Percentiles rank a stretch among this genome's conserved stretches.
These are phyloP conservation scores for Morus bassanus DNA, from an alignment of 2,797 vertebrate genomes.

Conservation along the genomic window DNA sequence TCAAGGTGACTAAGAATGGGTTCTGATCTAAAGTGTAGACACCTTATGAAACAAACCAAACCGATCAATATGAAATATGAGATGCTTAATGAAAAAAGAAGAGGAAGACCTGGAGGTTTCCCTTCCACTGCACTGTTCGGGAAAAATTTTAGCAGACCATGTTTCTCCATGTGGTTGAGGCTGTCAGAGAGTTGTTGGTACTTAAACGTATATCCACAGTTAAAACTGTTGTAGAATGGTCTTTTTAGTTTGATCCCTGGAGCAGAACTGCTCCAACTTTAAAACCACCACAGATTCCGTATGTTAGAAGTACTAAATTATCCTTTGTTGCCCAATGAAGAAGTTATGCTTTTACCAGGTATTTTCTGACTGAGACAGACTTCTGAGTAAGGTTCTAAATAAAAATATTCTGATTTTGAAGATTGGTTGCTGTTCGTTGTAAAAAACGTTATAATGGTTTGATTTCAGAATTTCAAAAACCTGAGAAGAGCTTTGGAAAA, in stretches of 20 bases:
- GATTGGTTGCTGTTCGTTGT: background rate
- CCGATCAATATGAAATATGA: background rate
- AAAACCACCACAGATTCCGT: background rate
- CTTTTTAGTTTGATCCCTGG: background rate
- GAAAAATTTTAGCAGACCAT: background rate
- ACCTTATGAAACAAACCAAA: background rate
- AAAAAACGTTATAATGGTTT: background rate
- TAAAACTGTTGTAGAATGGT: background rate
- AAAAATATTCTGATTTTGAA: background rate
- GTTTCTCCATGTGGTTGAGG: background rate
- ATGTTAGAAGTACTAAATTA: background rate
- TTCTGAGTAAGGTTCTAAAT: background rate
- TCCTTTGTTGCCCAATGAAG: background rate
- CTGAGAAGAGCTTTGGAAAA: background rate
- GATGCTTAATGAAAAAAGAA: background rate
- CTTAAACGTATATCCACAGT: background rate
- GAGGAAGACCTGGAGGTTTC: background rate
- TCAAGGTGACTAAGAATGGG: no score
- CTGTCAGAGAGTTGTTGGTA: background rate
- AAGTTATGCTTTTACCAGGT: background rate
- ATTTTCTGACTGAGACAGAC: background rate
- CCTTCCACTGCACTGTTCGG: background rate
- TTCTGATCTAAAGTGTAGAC: background rate
- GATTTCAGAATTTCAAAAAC: background rate
- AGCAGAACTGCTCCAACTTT: background rate